Percentiles rank a stretch among this genome's conserved stretches.
Evolutionary conservation across 1,140 invertebrate species (phyloP).

Genomic region (Saccostrea echinata): DNA sequence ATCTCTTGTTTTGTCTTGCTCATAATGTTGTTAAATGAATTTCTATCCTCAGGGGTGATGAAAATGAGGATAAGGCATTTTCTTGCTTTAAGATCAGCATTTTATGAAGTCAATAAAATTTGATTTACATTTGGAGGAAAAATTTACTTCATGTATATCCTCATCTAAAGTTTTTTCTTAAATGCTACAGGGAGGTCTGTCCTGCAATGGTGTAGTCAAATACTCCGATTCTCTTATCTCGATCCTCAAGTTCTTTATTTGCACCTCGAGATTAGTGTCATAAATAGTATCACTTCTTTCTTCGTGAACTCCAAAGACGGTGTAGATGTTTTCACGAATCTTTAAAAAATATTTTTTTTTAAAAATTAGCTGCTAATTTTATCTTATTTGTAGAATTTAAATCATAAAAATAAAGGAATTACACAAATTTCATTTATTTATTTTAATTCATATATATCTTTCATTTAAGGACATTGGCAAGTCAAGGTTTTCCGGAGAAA

Average conservation of each 20-base stretch:
- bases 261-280: neutral
- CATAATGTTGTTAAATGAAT: neutral
- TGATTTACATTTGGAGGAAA: neutral
- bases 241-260: neutral
- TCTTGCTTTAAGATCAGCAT: neutral
- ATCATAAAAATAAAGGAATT: neutral
- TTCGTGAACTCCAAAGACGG: neutral
- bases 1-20: neutral
- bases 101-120: neutral
- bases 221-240: neutral
- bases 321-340: neutral
- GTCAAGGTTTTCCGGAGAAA: too few species aligned
- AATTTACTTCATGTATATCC: neutral
- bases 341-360: neutral
- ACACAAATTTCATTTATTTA: neutral
- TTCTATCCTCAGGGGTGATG: neutral
- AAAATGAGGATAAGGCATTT: neutral
- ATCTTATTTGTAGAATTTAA: neutral
- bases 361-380: neutral
- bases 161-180: neutral
- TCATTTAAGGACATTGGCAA: too few species aligned
- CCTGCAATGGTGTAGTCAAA: neutral
- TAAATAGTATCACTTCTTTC: neutral
- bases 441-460: too few species aligned
- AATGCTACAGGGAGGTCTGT: neutral